Base-by-base conservation (phyloP, 2,797 vertebrate species). In the Myripristis jacobus region DNA sequence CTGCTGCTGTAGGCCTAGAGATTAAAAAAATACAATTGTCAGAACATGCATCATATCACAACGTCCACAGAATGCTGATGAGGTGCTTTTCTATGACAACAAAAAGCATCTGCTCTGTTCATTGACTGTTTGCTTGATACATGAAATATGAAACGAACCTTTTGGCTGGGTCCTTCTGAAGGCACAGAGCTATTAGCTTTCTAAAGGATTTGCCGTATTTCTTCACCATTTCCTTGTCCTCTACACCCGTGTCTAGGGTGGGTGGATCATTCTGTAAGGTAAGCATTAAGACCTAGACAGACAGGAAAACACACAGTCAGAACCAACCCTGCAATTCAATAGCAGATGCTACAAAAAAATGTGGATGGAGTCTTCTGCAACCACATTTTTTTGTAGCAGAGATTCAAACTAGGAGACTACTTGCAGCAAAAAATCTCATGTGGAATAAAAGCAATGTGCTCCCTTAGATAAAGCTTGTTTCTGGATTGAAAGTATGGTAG, bases 151-250 rank as follows among this genome's bases (percentile, higher is more conserved):
- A 2, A 15, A 13, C 93, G 73, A 92, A 99, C 98, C 97, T 97
- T 92, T 99, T 98, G 70, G 95, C 95, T 84, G 97, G 97, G 86
- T 99, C 97, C 94, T 99, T 99, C 88, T 99, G 97, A 94, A 99
- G 97, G 94, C 97, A 99, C 93, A 97, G 93, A 61, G 96, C 95
- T 91, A 98, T 97, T 74, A 99, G 90, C 93, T 99, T 98, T 89
- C 97, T 95, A 93, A 98, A 97, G 19, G 97, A 99, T 94, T 98
- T 99, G 79, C 97, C 98, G 13, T 99, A 98, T 89, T 96, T 99
- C 89, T 98, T 98, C 61, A 97, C 93, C 94, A 95, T 93, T 83
- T 99, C 97, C 88, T 98, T 99, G 93, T 98, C 97, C 82, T 99
- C 97, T 50, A 99, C 83, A n/a, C 97, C 96, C 0, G 96, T 98